Evolutionary conservation across 2,888 invertebrate species (phyloP).

Genomic region (Sympetrum striolatum): DNA sequence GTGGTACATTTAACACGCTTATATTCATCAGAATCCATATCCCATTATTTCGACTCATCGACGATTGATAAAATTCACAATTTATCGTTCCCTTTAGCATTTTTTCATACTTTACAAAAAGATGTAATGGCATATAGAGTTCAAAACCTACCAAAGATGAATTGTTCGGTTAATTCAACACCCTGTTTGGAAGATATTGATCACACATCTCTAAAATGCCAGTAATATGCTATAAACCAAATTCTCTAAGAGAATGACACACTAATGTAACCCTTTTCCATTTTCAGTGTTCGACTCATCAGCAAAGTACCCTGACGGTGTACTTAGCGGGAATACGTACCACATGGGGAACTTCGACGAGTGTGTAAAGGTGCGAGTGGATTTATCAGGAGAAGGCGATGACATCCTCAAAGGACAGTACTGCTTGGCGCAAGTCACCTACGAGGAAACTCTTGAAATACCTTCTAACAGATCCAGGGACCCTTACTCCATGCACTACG

Average conservation of each 20-base stretch:
- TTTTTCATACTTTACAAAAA: too few relatives aligned
- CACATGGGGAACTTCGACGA: constrained; percentile 56
- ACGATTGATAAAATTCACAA: too few relatives aligned
- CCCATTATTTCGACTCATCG: too few relatives aligned
- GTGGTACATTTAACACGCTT: too few relatives aligned
- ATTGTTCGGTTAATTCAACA: not conserved
- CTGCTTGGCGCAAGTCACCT: constrained; percentile 14
- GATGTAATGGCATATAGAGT: too few relatives aligned
- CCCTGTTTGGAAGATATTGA: not conserved
- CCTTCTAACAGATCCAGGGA: not conserved
- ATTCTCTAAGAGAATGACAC: not conserved
- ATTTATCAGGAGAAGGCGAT: not conserved
- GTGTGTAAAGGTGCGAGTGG: constrained; percentile 48
- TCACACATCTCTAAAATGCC: not conserved
- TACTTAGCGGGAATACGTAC: constrained; percentile 53
- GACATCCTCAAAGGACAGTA: constrained; percentile 20
- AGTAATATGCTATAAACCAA: not conserved
- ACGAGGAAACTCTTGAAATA: not conserved
- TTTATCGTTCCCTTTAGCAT: too few relatives aligned
- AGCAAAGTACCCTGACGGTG: constrained; percentile 54
- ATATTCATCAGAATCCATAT: too few relatives aligned
- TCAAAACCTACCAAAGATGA: not conserved
- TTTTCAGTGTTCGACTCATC: constrained; percentile 55
- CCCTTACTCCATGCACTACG: constrained; percentile 33
- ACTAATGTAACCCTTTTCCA: not conserved